Base-by-base conservation (phyloP, 2,888 invertebrate genomes). In the Plebejus melissa region DNA sequence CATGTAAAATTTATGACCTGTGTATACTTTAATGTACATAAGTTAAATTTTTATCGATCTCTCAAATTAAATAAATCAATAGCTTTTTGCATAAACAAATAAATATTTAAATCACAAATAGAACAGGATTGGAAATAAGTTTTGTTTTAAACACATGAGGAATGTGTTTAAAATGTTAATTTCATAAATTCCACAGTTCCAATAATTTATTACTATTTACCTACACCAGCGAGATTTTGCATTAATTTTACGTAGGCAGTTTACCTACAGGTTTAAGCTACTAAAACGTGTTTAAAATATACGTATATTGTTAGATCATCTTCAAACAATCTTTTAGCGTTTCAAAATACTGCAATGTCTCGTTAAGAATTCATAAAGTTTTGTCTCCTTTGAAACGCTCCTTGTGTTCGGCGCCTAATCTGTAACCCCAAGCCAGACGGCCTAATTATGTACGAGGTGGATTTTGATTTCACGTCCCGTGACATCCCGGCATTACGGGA, bases 381-480 rank as follows among this genome's bases (percentile, higher is more conserved):
- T 13, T 13, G 4, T 22, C 16, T 16, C 16, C 32, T 28, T 60
- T 22, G 13, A 13, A 65, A 32, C 41, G 75, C 76, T 16, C 9
- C 4, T 77, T 80, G 69, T 74, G 79, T 13, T 71, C 28, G 69
- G 6, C 70, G n/a, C 38, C 83, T 80, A 79, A 80, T 65, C 69
- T 71, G 46, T 65, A 79, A 77, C 79, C 76, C 77, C 79, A 79
- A 77, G 76, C 80, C 78, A 77, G 80, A 80, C 80, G 74, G 80
- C 82, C 83, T 87, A 87, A 89, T 89, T 88, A 88, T 83, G 83
- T 80, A 81, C 80, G 80, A 82, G 81, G 80, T 80, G 82, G 84
- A 85, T 86, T 87, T 85, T 82, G 84, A 84, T 85, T 84, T 80
- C 83, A 81, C 82, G 79, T 83, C 83, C 82, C 81, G 77, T 83